Conservation (phyloP, 2,113 vertebrate species). For the Nansenia antarctica region DNA sequence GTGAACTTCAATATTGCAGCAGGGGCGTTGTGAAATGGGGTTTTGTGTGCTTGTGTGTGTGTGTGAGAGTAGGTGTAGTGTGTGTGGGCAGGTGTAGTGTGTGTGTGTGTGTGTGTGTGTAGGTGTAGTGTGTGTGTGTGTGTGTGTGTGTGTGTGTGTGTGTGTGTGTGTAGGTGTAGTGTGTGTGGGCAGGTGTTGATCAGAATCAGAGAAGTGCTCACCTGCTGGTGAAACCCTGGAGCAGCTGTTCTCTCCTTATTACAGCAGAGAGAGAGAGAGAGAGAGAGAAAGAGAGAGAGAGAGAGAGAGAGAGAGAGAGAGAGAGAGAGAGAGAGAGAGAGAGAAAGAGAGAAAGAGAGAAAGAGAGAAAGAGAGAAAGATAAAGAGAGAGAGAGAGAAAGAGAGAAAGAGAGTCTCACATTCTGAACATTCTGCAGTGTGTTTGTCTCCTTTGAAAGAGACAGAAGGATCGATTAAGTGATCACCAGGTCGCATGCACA, state of each 20-base stretch:
- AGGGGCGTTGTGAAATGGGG: background rate
- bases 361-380: background rate
- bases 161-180: background rate
- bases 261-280: constrained; percentile 11
- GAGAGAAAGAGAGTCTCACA: too few species aligned
- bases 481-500: constrained; percentile 20
- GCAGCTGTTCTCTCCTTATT: constrained; percentile 40
- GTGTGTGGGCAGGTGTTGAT: too few species aligned
- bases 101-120: background rate
- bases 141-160: background rate
- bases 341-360: too few species aligned
- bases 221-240: constrained; percentile 32
- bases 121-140: background rate
- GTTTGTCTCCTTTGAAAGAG: background rate
- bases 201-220: constrained; percentile 19
- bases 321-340: too few species aligned
- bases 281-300: too few species aligned
- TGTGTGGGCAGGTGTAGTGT: background rate
- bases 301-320: too few species aligned
- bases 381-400: too few species aligned
- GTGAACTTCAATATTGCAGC: constrained; percentile 8
- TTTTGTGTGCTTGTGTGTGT: too few species aligned
- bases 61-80: background rate
- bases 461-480: background rate
- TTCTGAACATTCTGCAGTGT: too few species aligned